Percentiles rank a stretch among this genome's conserved stretches.
These are phyloP conservation scores for Rhopalosiphum nymphaeae DNA, from an alignment of 2,888 invertebrate species.

Conservation along the genomic window DNA sequence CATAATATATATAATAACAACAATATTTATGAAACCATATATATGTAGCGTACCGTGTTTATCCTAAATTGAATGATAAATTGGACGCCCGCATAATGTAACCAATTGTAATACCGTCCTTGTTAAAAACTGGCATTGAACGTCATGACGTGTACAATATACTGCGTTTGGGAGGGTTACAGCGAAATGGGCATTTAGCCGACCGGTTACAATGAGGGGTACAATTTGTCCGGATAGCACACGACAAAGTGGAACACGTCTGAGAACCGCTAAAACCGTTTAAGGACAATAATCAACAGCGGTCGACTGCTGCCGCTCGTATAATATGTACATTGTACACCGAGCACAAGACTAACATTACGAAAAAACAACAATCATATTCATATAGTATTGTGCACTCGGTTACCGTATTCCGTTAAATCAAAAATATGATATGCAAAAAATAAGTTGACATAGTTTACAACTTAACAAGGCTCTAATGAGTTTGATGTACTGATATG, in stretches of 20 bases:
- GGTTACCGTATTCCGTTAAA: background rate
- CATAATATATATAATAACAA: slow-evolving; percentile 47
- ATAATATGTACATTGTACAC: background rate
- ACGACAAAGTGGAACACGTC: background rate
- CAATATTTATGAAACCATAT: slow-evolving; percentile 58
- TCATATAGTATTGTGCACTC: background rate
- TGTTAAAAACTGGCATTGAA: slow-evolving; percentile 53
- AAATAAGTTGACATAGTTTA: background rate
- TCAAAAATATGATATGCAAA: background rate
- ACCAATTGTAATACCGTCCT: slow-evolving; percentile 62
- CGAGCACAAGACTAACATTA: background rate
- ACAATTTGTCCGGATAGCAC: slow-evolving; percentile 22
- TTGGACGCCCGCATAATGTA: slow-evolving; percentile 64
- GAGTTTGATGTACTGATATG: background rate
- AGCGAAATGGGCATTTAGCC: slow-evolving; percentile 40
- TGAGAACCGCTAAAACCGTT: slow-evolving; percentile 44
- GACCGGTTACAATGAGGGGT: background rate
- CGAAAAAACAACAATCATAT: no score
- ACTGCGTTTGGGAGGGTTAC: slow-evolving; percentile 41
- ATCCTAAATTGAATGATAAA: slow-evolving; percentile 63
- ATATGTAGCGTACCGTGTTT: slow-evolving; percentile 23
- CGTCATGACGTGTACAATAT: background rate
- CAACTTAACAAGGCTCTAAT: background rate
- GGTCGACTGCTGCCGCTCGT: background rate
- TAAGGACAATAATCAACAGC: slow-evolving; percentile 15